Conservation (phyloP, 1,140 invertebrate species). For the Drosophila baimaii region DNA sequence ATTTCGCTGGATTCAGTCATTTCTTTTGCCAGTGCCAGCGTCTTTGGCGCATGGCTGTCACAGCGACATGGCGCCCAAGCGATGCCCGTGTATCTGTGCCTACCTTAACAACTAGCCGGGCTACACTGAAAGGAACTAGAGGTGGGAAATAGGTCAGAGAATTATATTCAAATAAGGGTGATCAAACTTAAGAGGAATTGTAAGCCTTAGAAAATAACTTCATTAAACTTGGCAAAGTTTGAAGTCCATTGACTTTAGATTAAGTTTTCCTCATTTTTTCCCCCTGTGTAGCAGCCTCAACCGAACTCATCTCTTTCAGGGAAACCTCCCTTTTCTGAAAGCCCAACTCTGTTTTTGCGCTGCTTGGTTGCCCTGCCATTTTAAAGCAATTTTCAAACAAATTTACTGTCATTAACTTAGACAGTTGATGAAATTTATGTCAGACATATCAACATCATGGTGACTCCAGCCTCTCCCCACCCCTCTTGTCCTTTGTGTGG, state of each 20-base stretch:
- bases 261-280: neutral
- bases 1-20: constrained; percentile 82
- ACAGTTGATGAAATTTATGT: constrained; percentile 83
- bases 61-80: constrained; percentile 71
- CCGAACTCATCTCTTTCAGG: constrained; percentile 17
- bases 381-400: constrained; percentile 83
- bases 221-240: no score
- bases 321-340: constrained; percentile 4
- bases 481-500: constrained; percentile 45
- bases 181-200: no score
- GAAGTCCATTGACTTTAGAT: no score
- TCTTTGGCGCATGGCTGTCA: constrained; percentile 78
- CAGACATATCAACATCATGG: constrained; percentile 80
- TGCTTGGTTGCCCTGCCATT: constrained; percentile 80
- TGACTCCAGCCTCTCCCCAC: constrained; percentile 31
- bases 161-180: no score
- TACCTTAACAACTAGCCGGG: constrained; percentile 66
- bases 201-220: no score
- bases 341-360: constrained; percentile 67
- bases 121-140: neutral
- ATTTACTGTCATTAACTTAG: constrained; percentile 83
- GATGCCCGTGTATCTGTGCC: constrained; percentile 40
- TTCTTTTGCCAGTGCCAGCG: constrained; percentile 63
- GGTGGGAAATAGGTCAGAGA: no score
- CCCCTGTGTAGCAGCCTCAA: constrained; percentile 20